phyloP scores from a whole-genome alignment of 2,888 invertebrate species.

The Orchesella flavescens region DNA sequence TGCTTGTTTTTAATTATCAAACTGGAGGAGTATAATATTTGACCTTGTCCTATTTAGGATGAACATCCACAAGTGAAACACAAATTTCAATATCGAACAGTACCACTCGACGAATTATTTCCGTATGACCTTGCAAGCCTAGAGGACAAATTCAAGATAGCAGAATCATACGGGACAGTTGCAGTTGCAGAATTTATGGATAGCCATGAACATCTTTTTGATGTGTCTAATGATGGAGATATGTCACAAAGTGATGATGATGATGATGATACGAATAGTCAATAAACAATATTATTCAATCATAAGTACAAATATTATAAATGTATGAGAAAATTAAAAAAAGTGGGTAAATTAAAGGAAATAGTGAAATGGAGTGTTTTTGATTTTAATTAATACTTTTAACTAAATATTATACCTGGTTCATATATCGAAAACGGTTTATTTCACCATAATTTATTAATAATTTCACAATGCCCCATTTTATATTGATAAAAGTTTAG shows the following conservation, averaged over 20 bases:
- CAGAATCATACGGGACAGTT: slow-evolving; percentile 48
- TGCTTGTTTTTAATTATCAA: too few species aligned
- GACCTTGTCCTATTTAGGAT: too few species aligned
- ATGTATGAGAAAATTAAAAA: not conserved
- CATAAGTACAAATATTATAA: too few species aligned
- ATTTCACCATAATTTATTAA: too few species aligned
- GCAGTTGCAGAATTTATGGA: slow-evolving; percentile 32
- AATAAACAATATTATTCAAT: not conserved
- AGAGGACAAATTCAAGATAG: slow-evolving; percentile 59
- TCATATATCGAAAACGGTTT: too few species aligned
- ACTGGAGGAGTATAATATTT: too few species aligned
- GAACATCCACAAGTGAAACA: slow-evolving; percentile 47
- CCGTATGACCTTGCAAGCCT: slow-evolving; percentile 61
- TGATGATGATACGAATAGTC: not conserved
- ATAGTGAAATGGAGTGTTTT: too few species aligned
- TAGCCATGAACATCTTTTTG: slow-evolving; percentile 21
- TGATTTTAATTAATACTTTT: too few species aligned
- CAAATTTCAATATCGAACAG: slow-evolving; percentile 61
- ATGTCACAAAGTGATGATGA: slow-evolving; percentile 20
- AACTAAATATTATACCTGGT: too few species aligned
- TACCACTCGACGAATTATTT: slow-evolving; percentile 61
- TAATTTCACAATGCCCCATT: too few species aligned
- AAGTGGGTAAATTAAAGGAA: too few species aligned
- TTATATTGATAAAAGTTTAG: too few species aligned
- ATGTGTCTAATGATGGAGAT: slow-evolving; percentile 6